Evolutionary conservation across 2,113 vertebrate species (phyloP), one percentile per base, ranked within the genome.

Genomic region (Dromiciops gliroides): DNA sequence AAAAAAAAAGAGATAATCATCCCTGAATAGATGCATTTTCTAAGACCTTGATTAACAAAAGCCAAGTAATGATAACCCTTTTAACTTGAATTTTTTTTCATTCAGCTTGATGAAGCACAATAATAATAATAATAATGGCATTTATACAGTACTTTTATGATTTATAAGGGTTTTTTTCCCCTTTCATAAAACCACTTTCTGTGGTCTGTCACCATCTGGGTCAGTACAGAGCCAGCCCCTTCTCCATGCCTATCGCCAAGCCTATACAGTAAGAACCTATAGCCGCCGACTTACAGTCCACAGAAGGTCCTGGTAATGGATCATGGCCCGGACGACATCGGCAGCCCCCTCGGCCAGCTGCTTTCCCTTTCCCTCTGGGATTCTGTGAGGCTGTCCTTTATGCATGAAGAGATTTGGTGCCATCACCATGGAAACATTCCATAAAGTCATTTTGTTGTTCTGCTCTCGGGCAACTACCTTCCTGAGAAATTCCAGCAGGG

Each of bases 351-450:
- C 99, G 0, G 98, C 99, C 90, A 99, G 98, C 92, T 99, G 99
- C 92, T 99, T 99, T 98, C 99, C 99, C 48, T 98, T 97, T 10
- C 98, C 99, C 91, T 99, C 99, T 0, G 98, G 98, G 96, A 99
- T 98, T 91, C 98, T 99, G 97, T 98, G 99, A n/a, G 97, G 98
- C 97, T 98, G 97, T 14, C 99, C 99, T 93, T 99, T 99, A 96
- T 99, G 99, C 97, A 99, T 98, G 98, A 99, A 99, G 91, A 99
- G 99, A 98, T 99, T 99, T 2, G 99, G 99, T 48, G 99, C 99
- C 98, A 99, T 99, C 96, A 99, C 99, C 12, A 99, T 99, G 91
- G 99, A 99, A 48, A 99, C 99, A 0, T 99, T 99, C 99, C 99
- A 99, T 94, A 99, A 98, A 94, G 99, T 99, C 99, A 99, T 99